Evolutionary conservation across 2,888 invertebrate species (phyloP).

Genomic region (Drosophila crucigera): DNA sequence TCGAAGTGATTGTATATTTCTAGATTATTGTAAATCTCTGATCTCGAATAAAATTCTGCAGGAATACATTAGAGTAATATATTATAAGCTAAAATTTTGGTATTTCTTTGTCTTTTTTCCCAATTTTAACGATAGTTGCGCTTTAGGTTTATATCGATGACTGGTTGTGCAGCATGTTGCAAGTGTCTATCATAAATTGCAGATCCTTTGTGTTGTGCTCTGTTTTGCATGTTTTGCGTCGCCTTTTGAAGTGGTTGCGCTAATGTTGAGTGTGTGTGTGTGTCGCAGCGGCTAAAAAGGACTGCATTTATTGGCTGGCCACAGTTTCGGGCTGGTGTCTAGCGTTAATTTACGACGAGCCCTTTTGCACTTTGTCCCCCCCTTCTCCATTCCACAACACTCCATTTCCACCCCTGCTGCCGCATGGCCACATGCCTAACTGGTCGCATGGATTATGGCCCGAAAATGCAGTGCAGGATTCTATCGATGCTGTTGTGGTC

Average conservation of each 20-base stretch:
- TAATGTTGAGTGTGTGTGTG: constrained; percentile 37
- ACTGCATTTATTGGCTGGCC: constrained; percentile 46
- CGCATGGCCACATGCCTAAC: constrained; percentile 13
- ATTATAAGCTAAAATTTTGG: neutral
- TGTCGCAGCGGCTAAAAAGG: constrained; percentile 12
- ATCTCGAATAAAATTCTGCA: neutral
- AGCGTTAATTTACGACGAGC: constrained; percentile 77
- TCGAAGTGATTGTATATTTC: neutral
- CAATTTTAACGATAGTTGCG: neutral
- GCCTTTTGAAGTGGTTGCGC: constrained; percentile 59
- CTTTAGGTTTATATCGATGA: neutral
- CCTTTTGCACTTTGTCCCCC: constrained; percentile 45
- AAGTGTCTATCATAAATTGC: constrained; percentile 67
- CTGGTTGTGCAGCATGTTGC: constrained; percentile 21
- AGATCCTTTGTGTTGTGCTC: constrained; percentile 59
- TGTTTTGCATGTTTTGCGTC: constrained; percentile 68
- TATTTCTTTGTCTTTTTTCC: neutral
- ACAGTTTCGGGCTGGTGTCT: constrained; percentile 36
- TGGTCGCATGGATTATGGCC: constrained; percentile 56
- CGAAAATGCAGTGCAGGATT: constrained; percentile 52
- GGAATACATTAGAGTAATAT: neutral
- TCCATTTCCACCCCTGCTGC: constrained; percentile 1
- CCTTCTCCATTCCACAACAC: neutral
- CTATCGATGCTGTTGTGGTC: constrained; percentile 17
- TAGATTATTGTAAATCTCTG: neutral